Evolutionary conservation across 2,113 vertebrate genomes (phyloP).

Genomic region (Xiphias gladius): DNA sequence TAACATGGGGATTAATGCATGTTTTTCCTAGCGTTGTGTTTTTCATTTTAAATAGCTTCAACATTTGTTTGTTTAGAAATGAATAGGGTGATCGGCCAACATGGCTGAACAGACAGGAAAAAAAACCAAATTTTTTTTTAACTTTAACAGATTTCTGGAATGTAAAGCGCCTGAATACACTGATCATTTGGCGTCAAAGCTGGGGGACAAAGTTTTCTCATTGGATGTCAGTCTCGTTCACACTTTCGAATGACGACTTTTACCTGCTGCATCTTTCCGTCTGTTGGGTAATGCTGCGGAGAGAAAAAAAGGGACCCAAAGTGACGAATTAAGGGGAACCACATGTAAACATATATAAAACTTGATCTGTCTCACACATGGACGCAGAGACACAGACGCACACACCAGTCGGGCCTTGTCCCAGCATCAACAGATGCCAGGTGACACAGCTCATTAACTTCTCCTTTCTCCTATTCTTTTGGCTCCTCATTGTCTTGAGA

Average conservation of each 20-base stretch:
- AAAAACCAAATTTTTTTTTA: too few species aligned
- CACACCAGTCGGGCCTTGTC: slow-evolving; percentile 59
- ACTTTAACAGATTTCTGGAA: background rate
- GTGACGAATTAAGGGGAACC: slow-evolving; percentile 1
- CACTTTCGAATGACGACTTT: background rate
- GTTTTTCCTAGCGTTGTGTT: too few species aligned
- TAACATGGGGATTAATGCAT: too few species aligned
- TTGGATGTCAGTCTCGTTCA: background rate
- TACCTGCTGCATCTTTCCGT: background rate
- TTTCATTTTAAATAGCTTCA: too few species aligned
- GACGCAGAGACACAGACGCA: slow-evolving; percentile 33
- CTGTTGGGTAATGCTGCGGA: background rate
- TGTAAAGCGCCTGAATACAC: background rate
- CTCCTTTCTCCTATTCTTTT: slow-evolving; percentile 81
- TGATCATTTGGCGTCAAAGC: background rate
- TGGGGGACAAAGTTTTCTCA: background rate
- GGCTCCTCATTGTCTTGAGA: slow-evolving; percentile 87
- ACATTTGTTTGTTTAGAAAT: too few species aligned
- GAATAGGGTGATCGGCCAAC: too few species aligned
- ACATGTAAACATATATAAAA: slow-evolving; percentile 41
- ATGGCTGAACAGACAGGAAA: too few species aligned
- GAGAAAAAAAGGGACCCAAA: background rate
- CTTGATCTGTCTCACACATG: slow-evolving; percentile 32
- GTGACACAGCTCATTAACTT: slow-evolving; percentile 87
- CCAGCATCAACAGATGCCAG: slow-evolving; percentile 82